Evolutionary conservation across 2,797 vertebrate species (phyloP).

Genomic region (Aeoliscus strigatus): DNA sequence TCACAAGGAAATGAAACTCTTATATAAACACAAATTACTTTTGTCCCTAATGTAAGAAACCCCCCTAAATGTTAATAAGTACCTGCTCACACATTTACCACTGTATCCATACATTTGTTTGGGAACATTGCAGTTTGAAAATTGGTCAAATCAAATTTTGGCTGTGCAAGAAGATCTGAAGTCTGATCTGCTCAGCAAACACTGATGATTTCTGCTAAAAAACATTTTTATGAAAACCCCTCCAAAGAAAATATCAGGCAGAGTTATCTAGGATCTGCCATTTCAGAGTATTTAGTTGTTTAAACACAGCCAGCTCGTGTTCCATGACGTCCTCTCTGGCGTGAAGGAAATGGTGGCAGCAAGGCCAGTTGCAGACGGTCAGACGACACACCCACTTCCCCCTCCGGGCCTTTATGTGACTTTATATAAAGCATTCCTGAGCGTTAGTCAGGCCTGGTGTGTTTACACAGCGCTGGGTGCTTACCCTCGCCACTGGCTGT

Average conservation of each 20-base stretch:
- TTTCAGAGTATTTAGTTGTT: slow-evolving; percentile 64
- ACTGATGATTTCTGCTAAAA: slow-evolving; percentile 26
- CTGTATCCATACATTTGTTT: not conserved
- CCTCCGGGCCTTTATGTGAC: slow-evolving; percentile 72
- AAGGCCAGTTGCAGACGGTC: slow-evolving; percentile 61
- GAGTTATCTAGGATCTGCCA: slow-evolving; percentile 62
- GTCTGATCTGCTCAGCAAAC: slow-evolving; percentile 25
- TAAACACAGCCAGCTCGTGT: slow-evolving; percentile 60
- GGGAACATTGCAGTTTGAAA: not conserved
- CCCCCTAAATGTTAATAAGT: slow-evolving; percentile 1
- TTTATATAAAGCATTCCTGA: slow-evolving; percentile 81
- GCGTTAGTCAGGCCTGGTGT: slow-evolving; percentile 75
- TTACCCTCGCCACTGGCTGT: slow-evolving; percentile 68
- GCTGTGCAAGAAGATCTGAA: slow-evolving; percentile 22
- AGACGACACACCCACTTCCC: slow-evolving; percentile 74
- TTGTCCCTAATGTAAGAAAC: too few species aligned
- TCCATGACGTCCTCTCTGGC: slow-evolving; percentile 67
- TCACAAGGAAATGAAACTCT: too few species aligned
- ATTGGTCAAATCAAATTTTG: slow-evolving; percentile 20
- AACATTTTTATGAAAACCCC: slow-evolving; percentile 24
- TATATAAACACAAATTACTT: too few species aligned
- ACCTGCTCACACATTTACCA: slow-evolving; percentile 3
- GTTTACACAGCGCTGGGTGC: slow-evolving; percentile 77
- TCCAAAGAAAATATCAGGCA: slow-evolving; percentile 37
- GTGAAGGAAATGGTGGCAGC: slow-evolving; percentile 74